Percentiles rank a stretch among this genome's conserved stretches.
These are phyloP conservation scores for Thermophis baileyi DNA, from an alignment of 2,113 vertebrate genomes.

Conservation along the genomic window DNA sequence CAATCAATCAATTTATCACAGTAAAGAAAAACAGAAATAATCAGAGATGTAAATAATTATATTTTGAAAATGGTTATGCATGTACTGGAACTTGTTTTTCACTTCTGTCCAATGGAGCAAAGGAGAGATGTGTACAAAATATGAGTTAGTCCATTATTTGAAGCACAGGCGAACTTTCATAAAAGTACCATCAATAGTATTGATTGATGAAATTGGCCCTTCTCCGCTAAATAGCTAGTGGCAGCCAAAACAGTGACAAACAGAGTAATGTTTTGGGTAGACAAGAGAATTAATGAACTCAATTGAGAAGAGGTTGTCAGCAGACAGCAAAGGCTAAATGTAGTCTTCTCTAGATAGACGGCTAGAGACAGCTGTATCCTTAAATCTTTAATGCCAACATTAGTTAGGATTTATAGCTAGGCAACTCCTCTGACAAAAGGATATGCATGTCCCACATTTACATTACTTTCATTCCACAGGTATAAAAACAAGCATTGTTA, in stretches of 20 bases:
- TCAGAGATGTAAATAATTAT: conserved; percentile 13
- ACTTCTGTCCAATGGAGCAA: conserved; percentile 24
- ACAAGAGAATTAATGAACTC: conserved; percentile 28
- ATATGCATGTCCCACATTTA: not conserved
- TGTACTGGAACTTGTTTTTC: conserved; percentile 3
- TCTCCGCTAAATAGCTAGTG: not conserved
- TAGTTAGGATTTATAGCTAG: not conserved
- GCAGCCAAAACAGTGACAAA: conserved; percentile 28
- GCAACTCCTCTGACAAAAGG: not conserved
- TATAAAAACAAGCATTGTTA: not conserved
- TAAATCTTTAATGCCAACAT: not conserved
- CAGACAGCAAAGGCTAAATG: conserved; percentile 6
- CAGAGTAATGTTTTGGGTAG: conserved; percentile 21
- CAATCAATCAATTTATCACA: not conserved
- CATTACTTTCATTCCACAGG: not conserved
- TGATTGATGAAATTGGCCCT: conserved; percentile 16
- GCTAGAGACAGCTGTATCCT: conserved; percentile 16
- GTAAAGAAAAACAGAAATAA: not conserved
- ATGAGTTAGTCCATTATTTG: conserved; percentile 19
- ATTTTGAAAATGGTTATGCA: not conserved
- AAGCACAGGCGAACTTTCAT: conserved; percentile 35
- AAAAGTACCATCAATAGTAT: conserved; percentile 28
- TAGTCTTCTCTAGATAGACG: not conserved
- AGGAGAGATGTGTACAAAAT: conserved; percentile 15
- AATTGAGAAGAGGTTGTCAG: conserved; percentile 19